A percentile compares a stretch with the other conserved stretches of the same genome.
Conservation (phyloP, 2,888 invertebrate genomes). For the Idaea straminata region DNA sequence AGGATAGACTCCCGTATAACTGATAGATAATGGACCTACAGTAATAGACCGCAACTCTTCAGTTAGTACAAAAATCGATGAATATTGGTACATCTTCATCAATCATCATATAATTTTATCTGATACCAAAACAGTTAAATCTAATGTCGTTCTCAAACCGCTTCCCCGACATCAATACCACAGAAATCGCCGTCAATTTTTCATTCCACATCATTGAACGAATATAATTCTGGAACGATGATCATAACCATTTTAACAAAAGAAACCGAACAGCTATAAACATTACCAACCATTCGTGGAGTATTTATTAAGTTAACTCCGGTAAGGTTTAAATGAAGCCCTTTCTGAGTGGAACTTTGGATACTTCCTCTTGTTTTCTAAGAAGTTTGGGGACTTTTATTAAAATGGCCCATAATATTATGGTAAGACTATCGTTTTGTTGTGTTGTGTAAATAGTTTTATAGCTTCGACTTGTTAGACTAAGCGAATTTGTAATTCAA, state of each 20-base stretch:
- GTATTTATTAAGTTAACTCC: constrained; percentile 47
- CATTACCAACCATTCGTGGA: constrained; percentile 44
- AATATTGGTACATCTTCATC: neutral
- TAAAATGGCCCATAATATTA: neutral
- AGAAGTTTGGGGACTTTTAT: neutral
- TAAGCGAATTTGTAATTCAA: neutral
- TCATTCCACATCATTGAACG: constrained; percentile 25
- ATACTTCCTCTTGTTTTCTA: neutral
- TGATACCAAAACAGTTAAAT: neutral
- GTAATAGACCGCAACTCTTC: no score
- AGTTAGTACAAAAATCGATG: no score
- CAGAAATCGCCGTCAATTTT: constrained; percentile 14
- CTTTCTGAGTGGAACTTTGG: constrained; percentile 39
- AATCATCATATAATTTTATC: neutral
- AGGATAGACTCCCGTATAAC: neutral
- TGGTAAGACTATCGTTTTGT: neutral
- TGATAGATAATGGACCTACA: neutral
- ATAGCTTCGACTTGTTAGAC: neutral
- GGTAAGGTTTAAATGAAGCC: constrained; percentile 48
- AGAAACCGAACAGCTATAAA: constrained; percentile 34
- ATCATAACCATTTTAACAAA: constrained; percentile 28
- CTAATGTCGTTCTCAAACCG: constrained; percentile 2
- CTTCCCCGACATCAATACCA: constrained; percentile 7
- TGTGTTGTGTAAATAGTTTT: neutral
- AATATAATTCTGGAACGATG: constrained; percentile 26